Percentiles rank a stretch among this genome's conserved stretches.
Evolutionary conservation across 2,113 vertebrate species (phyloP).

Genomic region (Lates calcarifer): DNA sequence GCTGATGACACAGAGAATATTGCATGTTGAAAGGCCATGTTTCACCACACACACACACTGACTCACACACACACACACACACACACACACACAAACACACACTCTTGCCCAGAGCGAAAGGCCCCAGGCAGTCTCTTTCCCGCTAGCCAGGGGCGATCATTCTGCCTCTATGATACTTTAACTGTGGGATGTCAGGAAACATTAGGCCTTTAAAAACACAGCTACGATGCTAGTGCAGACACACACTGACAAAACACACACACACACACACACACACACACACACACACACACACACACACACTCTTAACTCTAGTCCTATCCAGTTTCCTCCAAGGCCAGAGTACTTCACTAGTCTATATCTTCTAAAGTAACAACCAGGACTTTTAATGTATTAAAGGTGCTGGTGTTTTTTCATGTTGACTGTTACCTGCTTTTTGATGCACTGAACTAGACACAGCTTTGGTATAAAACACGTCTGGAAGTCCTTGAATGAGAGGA

Average conservation of each 20-base stretch:
- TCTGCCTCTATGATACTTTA: conserved; percentile 90
- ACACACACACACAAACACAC: conserved; percentile 62
- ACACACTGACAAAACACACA: conserved; percentile 53
- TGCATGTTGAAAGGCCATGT: conserved; percentile 75
- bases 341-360: too few species aligned
- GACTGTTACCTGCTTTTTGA: background rate
- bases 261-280: conserved; percentile 53
- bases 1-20: conserved; percentile 83
- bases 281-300: conserved; percentile 50
- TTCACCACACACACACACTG: conserved; percentile 60
- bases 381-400: background rate
- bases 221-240: conserved; percentile 68
- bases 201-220: conserved; percentile 86
- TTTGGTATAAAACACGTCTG: background rate
- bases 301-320: conserved; percentile 24
- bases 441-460: conserved; percentile 5
- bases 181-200: conserved; percentile 90
- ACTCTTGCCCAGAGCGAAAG: conserved; percentile 85
- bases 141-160: conserved; percentile 87
- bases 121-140: conserved; percentile 87
- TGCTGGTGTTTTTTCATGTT: background rate
- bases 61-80: conserved; percentile 56
- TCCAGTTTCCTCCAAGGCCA: conserved; percentile 48
- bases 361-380: conserved; percentile 2
- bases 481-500: too few species aligned